A percentile compares a stretch with the other conserved stretches of the same genome.
phyloP scores from a whole-genome alignment of 1,140 invertebrate genomes.

The Maconellicoccus hirsutus region DNA sequence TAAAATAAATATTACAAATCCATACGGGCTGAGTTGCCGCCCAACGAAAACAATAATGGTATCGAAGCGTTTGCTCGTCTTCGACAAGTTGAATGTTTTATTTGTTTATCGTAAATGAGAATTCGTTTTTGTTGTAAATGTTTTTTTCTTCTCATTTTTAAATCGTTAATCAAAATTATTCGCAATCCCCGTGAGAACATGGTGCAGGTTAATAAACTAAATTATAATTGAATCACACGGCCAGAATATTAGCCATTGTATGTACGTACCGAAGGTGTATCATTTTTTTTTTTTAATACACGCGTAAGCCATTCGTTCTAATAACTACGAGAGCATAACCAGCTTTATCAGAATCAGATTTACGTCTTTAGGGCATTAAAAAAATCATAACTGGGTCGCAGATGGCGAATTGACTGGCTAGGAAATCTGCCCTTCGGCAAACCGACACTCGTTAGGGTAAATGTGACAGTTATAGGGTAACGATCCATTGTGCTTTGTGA shows the following conservation, averaged over 20 bases:
- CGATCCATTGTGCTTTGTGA: neutral
- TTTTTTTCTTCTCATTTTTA: no score
- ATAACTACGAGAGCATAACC: neutral
- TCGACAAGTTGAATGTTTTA: no score
- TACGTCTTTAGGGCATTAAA: neutral
- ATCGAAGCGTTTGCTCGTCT: no score
- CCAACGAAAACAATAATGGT: no score
- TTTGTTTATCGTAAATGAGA: no score
- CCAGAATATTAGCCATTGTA: no score
- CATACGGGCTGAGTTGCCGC: no score
- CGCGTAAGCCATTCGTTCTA: neutral
- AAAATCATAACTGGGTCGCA: neutral
- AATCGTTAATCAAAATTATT: no score
- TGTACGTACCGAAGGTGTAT: neutral
- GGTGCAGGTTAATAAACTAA: no score
- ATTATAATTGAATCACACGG: no score
- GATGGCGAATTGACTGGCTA: neutral
- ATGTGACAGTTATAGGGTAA: neutral
- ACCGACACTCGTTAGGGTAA: slow-evolving; percentile 2
- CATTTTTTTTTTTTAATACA: neutral
- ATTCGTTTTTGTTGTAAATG: no score
- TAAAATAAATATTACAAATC: neutral
- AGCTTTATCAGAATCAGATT: neutral
- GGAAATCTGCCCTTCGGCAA: neutral
- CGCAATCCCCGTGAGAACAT: no score